Conservation (phyloP, 2,113 vertebrate species). For the Nycticebus coucang region DNA sequence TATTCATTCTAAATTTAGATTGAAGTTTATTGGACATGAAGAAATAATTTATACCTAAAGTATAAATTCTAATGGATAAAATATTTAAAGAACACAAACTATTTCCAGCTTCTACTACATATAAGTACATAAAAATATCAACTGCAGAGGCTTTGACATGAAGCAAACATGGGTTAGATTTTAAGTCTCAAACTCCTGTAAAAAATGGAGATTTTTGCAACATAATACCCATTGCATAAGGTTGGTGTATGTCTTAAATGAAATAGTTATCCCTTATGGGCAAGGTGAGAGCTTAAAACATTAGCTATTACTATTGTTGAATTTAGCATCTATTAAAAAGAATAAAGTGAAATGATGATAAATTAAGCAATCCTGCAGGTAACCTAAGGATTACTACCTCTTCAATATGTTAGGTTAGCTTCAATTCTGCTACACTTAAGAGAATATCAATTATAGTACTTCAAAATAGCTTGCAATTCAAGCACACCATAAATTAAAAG, state of each 20-base stretch:
- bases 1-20: neutral
- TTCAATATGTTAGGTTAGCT: neutral
- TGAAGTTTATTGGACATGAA: neutral
- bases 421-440: neutral
- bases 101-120: neutral
- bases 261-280: neutral
- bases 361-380: neutral
- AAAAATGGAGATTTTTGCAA: neutral
- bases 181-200: neutral
- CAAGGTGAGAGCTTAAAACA: neutral
- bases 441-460: neutral
- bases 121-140: neutral
- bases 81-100: neutral
- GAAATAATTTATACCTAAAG: neutral
- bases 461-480: slow-evolving; percentile 15
- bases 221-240: neutral
- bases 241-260: neutral
- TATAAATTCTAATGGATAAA: neutral
- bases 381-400: neutral
- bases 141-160: neutral
- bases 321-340: neutral
- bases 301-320: neutral
- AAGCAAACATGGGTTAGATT: neutral
- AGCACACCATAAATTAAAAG: neutral
- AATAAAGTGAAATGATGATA: neutral